Evolutionary conservation across 30 jellyfish, hydroid and myxozoan genomes (phyloP).

Genomic region (Sanderia malayensis): DNA sequence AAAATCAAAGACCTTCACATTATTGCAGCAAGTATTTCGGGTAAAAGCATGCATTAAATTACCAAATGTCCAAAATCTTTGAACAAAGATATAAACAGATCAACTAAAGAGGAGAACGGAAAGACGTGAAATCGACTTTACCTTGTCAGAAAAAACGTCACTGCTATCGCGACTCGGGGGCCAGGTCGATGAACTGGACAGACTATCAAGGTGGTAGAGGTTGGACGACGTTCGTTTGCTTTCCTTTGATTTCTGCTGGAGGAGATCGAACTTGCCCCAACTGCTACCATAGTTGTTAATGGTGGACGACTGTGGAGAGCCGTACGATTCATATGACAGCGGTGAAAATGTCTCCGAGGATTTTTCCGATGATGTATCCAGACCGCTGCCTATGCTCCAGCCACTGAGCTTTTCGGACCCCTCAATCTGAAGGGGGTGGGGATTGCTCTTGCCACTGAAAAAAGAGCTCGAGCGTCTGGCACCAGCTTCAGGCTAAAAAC

Average conservation of each 20-base stretch:
- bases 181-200: slow-evolving; percentile 35
- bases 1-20: no score
- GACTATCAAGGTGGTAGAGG: slow-evolving; percentile 17
- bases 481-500: slow-evolving; percentile 53
- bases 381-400: slow-evolving; percentile 62
- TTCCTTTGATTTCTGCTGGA: slow-evolving; percentile 25
- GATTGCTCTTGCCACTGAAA: slow-evolving; percentile 32
- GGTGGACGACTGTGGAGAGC: slow-evolving; percentile 83
- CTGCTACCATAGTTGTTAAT: slow-evolving; percentile 40
- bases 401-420: slow-evolving; percentile 55
- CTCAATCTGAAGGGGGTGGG: slow-evolving; percentile 50
- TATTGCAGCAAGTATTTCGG: no score
- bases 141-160: slow-evolving; percentile 11
- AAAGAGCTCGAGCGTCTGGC: slow-evolving; percentile 27
- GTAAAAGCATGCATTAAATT: no score
- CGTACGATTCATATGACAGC: slow-evolving; percentile 68
- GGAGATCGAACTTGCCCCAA: slow-evolving; percentile 23
- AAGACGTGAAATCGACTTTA: no score
- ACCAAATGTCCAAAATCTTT: no score
- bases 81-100: no score
- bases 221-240: slow-evolving; percentile 37
- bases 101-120: no score
- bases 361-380: slow-evolving; percentile 56
- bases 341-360: slow-evolving; percentile 89
- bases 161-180: slow-evolving; percentile 45